Percentiles rank a stretch among this genome's conserved stretches.
phyloP scores from a whole-genome alignment of 1,140 invertebrate genomes.

The Charaxes varanes region DNA sequence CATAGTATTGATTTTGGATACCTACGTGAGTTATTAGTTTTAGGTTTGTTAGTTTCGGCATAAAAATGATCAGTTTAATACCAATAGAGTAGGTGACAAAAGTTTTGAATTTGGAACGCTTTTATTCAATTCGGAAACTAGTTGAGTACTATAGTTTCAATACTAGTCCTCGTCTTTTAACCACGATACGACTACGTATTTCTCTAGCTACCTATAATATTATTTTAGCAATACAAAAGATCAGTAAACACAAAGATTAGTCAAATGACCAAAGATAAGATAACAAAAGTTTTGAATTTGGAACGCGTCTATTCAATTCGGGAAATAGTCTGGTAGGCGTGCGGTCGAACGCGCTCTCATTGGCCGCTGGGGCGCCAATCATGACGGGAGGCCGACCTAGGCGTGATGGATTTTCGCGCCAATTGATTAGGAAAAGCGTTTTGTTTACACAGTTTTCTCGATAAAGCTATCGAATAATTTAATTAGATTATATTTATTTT shows the following conservation, averaged over 20 bases:
- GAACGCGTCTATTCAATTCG: conserved; percentile 27
- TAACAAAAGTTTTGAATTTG: conserved; percentile 9
- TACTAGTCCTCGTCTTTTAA: too few species aligned
- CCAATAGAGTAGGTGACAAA: not conserved
- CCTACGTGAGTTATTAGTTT: too few species aligned
- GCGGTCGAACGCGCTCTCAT: conserved; percentile 41
- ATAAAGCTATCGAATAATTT: not conserved
- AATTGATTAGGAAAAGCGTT: conserved; percentile 28
- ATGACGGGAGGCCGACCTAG: conserved; percentile 37
- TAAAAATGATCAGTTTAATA: too few species aligned
- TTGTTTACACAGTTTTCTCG: not conserved
- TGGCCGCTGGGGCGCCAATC: conserved; percentile 50
- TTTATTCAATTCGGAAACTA: conserved; percentile 47
- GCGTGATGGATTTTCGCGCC: conserved; percentile 42
- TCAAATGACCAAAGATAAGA: too few species aligned
- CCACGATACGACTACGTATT: too few species aligned
- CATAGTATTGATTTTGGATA: too few species aligned
- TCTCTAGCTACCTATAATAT: too few species aligned
- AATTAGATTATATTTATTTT: not conserved
- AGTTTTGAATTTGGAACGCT: conserved; percentile 10
- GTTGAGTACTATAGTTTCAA: too few species aligned
- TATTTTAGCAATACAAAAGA: too few species aligned
- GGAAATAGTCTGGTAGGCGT: conserved; percentile 62
- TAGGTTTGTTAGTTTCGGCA: too few species aligned
- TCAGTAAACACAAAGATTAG: too few species aligned